A percentile compares a stretch with the other conserved stretches of the same genome.
Evolutionary conservation across 2,113 vertebrate genomes (phyloP).

Genomic region (Natator depressus): DNA sequence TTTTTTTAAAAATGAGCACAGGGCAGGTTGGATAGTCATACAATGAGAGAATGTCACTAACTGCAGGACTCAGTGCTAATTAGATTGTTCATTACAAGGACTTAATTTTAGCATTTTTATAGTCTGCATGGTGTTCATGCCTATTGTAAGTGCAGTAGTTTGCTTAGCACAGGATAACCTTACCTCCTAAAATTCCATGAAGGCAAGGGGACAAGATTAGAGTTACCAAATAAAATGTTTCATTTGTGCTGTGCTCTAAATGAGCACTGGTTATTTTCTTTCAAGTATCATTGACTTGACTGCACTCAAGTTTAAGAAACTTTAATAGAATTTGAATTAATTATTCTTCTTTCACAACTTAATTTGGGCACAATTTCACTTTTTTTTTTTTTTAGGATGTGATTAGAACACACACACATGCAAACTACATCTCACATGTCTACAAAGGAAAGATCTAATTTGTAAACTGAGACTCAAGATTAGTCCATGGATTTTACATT

Average conservation of each 20-base stretch:
- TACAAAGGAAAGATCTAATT: conserved; percentile 57
- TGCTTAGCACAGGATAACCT: background rate
- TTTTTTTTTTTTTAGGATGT: conserved; percentile 4
- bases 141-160: background rate
- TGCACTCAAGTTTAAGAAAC: background rate
- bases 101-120: background rate
- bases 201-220: background rate
- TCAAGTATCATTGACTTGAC: background rate
- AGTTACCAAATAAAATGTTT: background rate
- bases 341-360: background rate
- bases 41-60: background rate
- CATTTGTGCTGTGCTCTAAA: background rate
- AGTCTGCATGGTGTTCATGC: background rate
- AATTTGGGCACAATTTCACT: background rate
- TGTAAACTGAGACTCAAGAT: conserved; percentile 24
- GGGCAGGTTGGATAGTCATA: background rate
- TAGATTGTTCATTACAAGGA: background rate
- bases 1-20: background rate
- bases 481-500: background rate
- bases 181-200: background rate
- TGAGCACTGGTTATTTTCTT: background rate
- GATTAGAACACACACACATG: conserved; percentile 38
- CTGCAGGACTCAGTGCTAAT: background rate
- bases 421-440: background rate
- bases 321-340: background rate